Evolutionary conservation across 2,888 invertebrate genomes (phyloP).

Genomic region (Hanleya hanleyi): DNA sequence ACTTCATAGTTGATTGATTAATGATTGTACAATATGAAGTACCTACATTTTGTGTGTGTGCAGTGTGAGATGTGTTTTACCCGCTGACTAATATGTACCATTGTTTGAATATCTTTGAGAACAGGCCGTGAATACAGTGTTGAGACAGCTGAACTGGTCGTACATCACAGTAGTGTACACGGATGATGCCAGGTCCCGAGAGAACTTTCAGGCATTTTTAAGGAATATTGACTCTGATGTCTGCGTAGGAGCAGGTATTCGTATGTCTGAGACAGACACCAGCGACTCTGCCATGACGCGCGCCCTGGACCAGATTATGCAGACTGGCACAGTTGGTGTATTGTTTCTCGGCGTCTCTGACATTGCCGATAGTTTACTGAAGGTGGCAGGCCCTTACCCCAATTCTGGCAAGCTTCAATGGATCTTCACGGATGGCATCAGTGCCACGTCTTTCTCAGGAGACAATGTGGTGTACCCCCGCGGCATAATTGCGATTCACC

Average conservation of each 20-base stretch:
- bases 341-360: slow-evolving; percentile 52
- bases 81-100: too few relatives aligned
- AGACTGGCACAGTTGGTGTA: slow-evolving; percentile 50
- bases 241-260: slow-evolving; percentile 58
- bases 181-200: slow-evolving; percentile 37
- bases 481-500: slow-evolving; percentile 58
- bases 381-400: slow-evolving; percentile 33
- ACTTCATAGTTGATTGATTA: too few relatives aligned
- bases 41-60: too few relatives aligned
- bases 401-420: slow-evolving; percentile 64
- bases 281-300: slow-evolving; percentile 34
- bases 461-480: slow-evolving; percentile 55
- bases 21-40: too few relatives aligned
- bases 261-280: slow-evolving; percentile 39
- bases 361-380: slow-evolving; percentile 43
- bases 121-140: slow-evolving; percentile 67
- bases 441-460: slow-evolving; percentile 37
- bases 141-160: slow-evolving; percentile 71
- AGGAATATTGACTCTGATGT: slow-evolving; percentile 50
- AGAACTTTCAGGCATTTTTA: slow-evolving; percentile 39
- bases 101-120: slow-evolving; percentile 16
- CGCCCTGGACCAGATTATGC: slow-evolving; percentile 39
- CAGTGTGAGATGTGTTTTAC: too few relatives aligned
- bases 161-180: slow-evolving; percentile 72
- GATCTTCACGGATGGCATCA: slow-evolving; percentile 59